Conservation (phyloP, 2,888 invertebrate genomes). For the Polymixis flavicincta region DNA sequence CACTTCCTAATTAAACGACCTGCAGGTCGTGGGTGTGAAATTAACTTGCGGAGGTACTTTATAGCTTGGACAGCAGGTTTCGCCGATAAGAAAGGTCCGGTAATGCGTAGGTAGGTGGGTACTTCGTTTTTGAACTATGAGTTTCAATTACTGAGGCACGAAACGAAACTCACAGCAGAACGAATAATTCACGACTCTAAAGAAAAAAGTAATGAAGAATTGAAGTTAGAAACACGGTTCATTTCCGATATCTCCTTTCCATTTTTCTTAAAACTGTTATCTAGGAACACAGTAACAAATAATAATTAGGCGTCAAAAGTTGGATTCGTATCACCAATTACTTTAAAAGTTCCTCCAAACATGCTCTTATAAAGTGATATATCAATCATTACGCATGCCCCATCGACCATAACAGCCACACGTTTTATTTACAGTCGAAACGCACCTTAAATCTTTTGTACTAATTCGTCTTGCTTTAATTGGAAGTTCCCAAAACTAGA, state of each 20-base stretch:
- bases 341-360: conserved; percentile 16
- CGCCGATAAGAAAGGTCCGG: conserved; percentile 13
- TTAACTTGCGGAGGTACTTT: conserved; percentile 38
- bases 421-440: conserved; percentile 49
- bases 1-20: conserved; percentile 58
- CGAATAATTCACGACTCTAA: neutral
- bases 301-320: conserved; percentile 9
- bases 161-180: neutral
- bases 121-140: neutral
- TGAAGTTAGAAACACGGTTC: neutral
- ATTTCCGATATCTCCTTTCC: neutral
- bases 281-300: neutral
- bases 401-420: conserved; percentile 5
- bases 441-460: conserved; percentile 61
- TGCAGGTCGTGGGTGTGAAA: conserved; percentile 57
- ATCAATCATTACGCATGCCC: conserved; percentile 23
- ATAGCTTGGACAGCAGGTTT: conserved; percentile 22
- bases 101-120: conserved; percentile 16
- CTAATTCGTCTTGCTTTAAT: conserved; percentile 66
- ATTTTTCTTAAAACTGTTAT: neutral
- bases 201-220: neutral
- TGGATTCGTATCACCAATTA: conserved; percentile 19
- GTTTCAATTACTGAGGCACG: conserved; percentile 10
- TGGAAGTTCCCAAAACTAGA: conserved; percentile 69
- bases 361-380: conserved; percentile 24